phyloP scores from a whole-genome alignment of 2,113 vertebrate genomes.

The Sander lucioperca region DNA sequence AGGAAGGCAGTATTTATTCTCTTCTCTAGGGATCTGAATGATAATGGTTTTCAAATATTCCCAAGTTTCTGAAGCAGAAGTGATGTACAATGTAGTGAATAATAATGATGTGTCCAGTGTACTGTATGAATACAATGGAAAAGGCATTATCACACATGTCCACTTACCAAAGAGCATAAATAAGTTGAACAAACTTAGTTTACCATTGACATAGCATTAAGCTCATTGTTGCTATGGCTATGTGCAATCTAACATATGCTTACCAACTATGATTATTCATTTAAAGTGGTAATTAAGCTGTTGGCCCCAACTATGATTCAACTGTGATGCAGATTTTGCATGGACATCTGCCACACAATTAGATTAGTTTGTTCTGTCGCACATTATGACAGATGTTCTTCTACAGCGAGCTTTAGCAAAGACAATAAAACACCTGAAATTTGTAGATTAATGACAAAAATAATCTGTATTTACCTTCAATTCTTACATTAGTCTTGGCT shows the following conservation, averaged over 20 bases:
- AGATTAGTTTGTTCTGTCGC: conserved; percentile 3
- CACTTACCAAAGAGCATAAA: neutral
- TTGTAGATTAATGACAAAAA: neutral
- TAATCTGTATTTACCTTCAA: neutral
- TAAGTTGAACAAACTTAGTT: neutral
- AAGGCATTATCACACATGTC: neutral
- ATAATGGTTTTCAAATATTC: conserved; percentile 3
- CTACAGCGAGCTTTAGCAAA: neutral
- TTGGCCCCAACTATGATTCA: conserved; percentile 1
- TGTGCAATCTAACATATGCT: neutral
- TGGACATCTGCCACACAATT: conserved; percentile 8
- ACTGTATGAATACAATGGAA: neutral
- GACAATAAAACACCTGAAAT: neutral
- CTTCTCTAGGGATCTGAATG: neutral
- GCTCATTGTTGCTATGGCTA: conserved; percentile 2
- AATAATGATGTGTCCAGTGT: neutral
- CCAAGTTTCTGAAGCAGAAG: neutral
- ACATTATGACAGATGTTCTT: conserved; percentile 5
- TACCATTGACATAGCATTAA: neutral
- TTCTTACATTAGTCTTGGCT: neutral
- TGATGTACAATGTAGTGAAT: neutral
- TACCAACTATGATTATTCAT: conserved; percentile 1
- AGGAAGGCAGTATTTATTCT: neutral
- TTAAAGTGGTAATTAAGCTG: neutral
- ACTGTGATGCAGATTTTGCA: neutral